Percentiles rank a stretch among this genome's conserved stretches.
These are phyloP conservation scores for Alosa sapidissima DNA, from an alignment of 2,797 vertebrate species.

Conservation along the genomic window DNA sequence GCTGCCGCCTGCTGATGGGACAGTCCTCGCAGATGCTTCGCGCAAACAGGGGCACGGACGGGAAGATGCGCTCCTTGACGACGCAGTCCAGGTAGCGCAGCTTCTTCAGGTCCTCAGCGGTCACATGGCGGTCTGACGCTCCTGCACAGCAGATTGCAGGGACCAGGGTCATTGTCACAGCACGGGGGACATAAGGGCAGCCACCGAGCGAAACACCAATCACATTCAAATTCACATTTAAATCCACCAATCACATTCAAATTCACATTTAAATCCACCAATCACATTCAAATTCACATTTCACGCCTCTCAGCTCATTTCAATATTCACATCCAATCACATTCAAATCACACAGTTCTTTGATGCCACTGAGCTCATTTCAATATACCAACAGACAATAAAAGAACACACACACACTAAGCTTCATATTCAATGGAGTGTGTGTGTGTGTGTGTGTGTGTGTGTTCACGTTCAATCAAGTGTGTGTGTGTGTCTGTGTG, in stretches of 20 bases:
- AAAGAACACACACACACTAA: background rate
- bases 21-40: conserved; percentile 76
- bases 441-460: no score
- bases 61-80: conserved; percentile 83
- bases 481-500: no score
- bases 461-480: no score
- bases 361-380: background rate
- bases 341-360: background rate
- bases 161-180: background rate
- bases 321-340: background rate
- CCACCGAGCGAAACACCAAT: background rate
- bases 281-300: no score
- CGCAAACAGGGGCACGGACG: conserved; percentile 80
- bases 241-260: background rate
- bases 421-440: background rate
- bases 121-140: conserved; percentile 61
- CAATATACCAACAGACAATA: background rate
- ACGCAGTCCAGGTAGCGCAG: conserved; percentile 82
- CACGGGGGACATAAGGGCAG: background rate
- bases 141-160: conserved; percentile 57
- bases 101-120: conserved; percentile 75
- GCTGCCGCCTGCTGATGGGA: conserved; percentile 70
- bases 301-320: no score
- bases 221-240: background rate
- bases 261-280: no score